phyloP scores from a whole-genome alignment of 2,113 vertebrate species.

The Notothenia coriiceps region DNA sequence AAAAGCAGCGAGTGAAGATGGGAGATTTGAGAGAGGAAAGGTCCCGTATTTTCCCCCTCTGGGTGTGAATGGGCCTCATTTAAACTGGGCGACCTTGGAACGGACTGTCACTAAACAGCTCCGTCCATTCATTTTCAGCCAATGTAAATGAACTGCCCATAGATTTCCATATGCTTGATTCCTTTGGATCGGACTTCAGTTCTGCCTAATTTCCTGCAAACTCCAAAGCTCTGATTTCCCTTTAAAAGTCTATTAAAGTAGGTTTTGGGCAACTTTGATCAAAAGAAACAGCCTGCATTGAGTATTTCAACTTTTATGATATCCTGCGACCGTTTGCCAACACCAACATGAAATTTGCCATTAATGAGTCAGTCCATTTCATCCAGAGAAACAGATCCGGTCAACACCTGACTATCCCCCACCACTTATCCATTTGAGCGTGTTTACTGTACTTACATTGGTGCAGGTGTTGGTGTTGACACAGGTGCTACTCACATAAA shows the following conservation, averaged over 20 bases:
- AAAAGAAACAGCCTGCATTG: slow-evolving; percentile 53
- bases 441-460: slow-evolving; percentile 48
- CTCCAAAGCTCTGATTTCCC: slow-evolving; percentile 66
- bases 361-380: slow-evolving; percentile 69
- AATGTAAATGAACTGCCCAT: slow-evolving; percentile 71
- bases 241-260: slow-evolving; percentile 68
- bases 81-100: slow-evolving; percentile 67
- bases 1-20: slow-evolving; percentile 5
- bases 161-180: slow-evolving; percentile 74
- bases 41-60: slow-evolving; percentile 45
- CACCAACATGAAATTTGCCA: slow-evolving; percentile 66
- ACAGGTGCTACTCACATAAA: slow-evolving; percentile 65
- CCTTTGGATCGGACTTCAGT: slow-evolving; percentile 60
- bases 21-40: neutral
- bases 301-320: slow-evolving; percentile 62
- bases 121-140: slow-evolving; percentile 67
- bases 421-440: slow-evolving; percentile 37
- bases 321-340: slow-evolving; percentile 60
- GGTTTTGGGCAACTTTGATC: slow-evolving; percentile 69
- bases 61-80: slow-evolving; percentile 69
- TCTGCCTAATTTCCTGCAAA: slow-evolving; percentile 66
- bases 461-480: slow-evolving; percentile 70
- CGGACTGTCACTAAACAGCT: slow-evolving; percentile 55
- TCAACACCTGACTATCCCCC: slow-evolving; percentile 65
- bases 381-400: slow-evolving; percentile 58